Conservation (phyloP, 2,888 invertebrate species). For the Lycophotia porphyrea region DNA sequence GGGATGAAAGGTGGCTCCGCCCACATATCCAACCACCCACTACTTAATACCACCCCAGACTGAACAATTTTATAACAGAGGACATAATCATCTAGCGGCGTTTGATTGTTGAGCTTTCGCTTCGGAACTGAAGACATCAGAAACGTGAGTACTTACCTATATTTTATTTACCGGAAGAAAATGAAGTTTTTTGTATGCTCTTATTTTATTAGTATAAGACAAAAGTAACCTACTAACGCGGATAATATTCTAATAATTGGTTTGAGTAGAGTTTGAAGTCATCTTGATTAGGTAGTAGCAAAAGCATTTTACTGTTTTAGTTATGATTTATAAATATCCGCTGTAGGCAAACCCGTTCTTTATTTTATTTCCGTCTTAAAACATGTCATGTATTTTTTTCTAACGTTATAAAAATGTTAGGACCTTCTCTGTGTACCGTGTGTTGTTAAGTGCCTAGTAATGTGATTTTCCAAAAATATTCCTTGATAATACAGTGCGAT, state of each 20-base stretch:
- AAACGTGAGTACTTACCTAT: conserved; percentile 40
- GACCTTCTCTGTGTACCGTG: not conserved
- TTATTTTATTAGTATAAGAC: not conserved
- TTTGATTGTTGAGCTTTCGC: conserved; percentile 63
- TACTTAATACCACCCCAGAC: conserved; percentile 68
- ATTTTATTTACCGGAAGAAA: not conserved
- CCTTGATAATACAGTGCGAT: not conserved
- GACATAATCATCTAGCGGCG: conserved; percentile 69
- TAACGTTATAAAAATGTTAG: not conserved
- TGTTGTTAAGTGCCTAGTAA: not conserved
- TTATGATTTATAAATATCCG: not conserved
- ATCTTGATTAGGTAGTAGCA: not conserved
- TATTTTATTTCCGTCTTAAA: not conserved
- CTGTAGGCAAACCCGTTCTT: not conserved
- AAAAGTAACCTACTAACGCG: not conserved
- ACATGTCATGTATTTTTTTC: not conserved
- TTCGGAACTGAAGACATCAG: conserved; percentile 44
- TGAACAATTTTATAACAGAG: conserved; percentile 61
- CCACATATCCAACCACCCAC: conserved; percentile 70
- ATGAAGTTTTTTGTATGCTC: not conserved
- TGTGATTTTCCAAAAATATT: not conserved
- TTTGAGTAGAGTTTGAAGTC: not conserved
- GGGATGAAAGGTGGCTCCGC: conserved; percentile 76
- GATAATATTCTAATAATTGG: not conserved
- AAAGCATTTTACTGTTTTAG: not conserved